Conservation (phyloP, 2,797 vertebrate genomes). For the Spea hammondii region DNA sequence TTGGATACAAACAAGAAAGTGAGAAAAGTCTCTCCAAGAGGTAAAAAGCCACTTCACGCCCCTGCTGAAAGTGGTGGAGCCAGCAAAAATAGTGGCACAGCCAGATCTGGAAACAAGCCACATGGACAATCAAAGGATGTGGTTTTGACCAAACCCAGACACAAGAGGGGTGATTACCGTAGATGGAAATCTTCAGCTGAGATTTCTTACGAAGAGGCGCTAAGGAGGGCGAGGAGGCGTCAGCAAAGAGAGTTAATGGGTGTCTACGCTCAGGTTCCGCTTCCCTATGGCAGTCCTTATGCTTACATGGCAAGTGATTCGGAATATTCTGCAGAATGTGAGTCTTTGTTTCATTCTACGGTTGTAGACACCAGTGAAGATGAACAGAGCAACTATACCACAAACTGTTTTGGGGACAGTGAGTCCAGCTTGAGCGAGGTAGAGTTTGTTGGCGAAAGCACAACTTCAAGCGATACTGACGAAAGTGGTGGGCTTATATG, state of each 20-base stretch:
- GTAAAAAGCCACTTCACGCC: slow-evolving; percentile 63
- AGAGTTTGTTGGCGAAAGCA: slow-evolving; percentile 80
- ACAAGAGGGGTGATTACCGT: slow-evolving; percentile 80
- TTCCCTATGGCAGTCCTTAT: slow-evolving; percentile 72
- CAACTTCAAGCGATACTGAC: slow-evolving; percentile 80
- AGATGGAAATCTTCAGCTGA: slow-evolving; percentile 75
- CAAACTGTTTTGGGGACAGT: slow-evolving; percentile 91
- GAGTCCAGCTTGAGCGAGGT: slow-evolving; percentile 85
- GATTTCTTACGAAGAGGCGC: slow-evolving; percentile 76
- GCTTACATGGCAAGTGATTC: slow-evolving; percentile 82
- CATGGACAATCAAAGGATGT: slow-evolving; percentile 73
- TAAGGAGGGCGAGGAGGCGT: slow-evolving; percentile 68
- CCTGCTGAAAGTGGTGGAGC: slow-evolving; percentile 64
- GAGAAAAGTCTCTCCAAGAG: slow-evolving; percentile 68
- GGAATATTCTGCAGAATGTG: slow-evolving; percentile 91
- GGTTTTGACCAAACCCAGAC: slow-evolving; percentile 82
- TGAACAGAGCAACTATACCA: slow-evolving; percentile 87
- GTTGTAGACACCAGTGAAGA: slow-evolving; percentile 91
- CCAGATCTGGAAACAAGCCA: slow-evolving; percentile 57
- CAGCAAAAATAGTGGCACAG: slow-evolving; percentile 53
- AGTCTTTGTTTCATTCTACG: slow-evolving; percentile 90
- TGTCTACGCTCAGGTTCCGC: slow-evolving; percentile 56
- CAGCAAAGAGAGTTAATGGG: slow-evolving; percentile 69
- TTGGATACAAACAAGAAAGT: slow-evolving; percentile 69
- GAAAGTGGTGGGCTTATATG: slow-evolving; percentile 78